phyloP scores from a whole-genome alignment of 2,888 invertebrate genomes.

The Campoletis raptor region DNA sequence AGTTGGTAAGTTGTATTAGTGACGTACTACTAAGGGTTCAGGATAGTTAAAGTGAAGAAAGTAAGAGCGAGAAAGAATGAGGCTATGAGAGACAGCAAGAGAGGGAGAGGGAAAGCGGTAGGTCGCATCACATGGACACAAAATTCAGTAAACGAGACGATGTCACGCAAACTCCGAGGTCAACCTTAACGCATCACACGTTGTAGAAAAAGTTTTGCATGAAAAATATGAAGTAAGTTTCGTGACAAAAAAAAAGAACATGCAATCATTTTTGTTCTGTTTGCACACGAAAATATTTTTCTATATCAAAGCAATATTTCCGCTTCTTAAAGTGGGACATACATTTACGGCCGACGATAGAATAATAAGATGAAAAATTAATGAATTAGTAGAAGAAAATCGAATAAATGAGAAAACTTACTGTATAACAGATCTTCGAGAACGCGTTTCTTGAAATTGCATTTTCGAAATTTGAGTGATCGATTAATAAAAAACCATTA shows the following conservation, averaged over 20 bases:
- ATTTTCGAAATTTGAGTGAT: too few species aligned
- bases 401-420: too few species aligned
- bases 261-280: not conserved
- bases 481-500: too few species aligned
- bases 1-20: slow-evolving; percentile 15
- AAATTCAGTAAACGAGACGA: slow-evolving; percentile 68
- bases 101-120: not conserved
- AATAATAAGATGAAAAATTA: too few species aligned
- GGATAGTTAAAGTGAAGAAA: slow-evolving; percentile 51
- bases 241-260: not conserved
- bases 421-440: too few species aligned
- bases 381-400: too few species aligned
- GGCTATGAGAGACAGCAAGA: not conserved
- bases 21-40: slow-evolving; percentile 2
- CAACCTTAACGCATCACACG: slow-evolving; percentile 43
- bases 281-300: not conserved
- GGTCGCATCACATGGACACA: slow-evolving; percentile 60
- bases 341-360: too few species aligned
- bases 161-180: slow-evolving; percentile 67
- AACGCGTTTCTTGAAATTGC: too few species aligned
- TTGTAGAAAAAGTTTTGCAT: not conserved
- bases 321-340: too few species aligned
- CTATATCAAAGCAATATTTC: not conserved
- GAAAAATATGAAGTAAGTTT: not conserved
- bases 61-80: not conserved